These are phyloP conservation scores for Hypolimnas misippus DNA, from an alignment of 2,888 invertebrate species.

Conservation along the genomic window DNA sequence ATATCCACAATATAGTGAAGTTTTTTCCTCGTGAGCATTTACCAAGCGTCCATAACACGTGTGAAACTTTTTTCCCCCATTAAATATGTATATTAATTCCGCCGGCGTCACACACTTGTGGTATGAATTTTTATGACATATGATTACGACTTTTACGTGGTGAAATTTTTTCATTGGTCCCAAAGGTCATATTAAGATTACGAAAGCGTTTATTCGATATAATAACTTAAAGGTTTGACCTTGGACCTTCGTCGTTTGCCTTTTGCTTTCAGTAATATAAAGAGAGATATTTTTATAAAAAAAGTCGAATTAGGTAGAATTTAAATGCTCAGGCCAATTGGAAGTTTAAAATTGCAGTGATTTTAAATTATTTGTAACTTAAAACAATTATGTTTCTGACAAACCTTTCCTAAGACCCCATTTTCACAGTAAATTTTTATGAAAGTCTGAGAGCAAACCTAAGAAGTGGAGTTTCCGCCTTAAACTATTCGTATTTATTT, in stretches of 20 bases:
- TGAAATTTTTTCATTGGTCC: slow-evolving; percentile 31
- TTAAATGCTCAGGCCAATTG: too few relatives aligned
- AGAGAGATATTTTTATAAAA: background rate
- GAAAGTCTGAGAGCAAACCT: too few relatives aligned
- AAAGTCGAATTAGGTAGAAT: too few relatives aligned
- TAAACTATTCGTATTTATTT: too few relatives aligned
- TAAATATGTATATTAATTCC: slow-evolving; percentile 35
- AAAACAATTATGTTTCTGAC: too few relatives aligned
- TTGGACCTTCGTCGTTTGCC: background rate
- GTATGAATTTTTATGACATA: slow-evolving; percentile 38
- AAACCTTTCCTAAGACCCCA: too few relatives aligned
- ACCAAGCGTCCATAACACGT: slow-evolving; percentile 4
- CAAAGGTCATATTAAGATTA: slow-evolving; percentile 33
- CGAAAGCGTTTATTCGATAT: slow-evolving; percentile 13
- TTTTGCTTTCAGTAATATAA: background rate
- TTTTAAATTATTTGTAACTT: too few relatives aligned
- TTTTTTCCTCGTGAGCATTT: background rate
- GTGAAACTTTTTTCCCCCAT: slow-evolving; percentile 18
- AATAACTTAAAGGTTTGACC: slow-evolving; percentile 1
- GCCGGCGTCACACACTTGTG: slow-evolving; percentile 31
- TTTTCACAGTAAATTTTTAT: too few relatives aligned
- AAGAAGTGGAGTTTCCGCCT: too few relatives aligned
- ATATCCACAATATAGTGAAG: too few relatives aligned
- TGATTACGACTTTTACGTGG: slow-evolving; percentile 34
- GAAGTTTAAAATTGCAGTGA: too few relatives aligned